Conservation (phyloP, 1,140 invertebrate species). For the Acromyrmex charruanus region DNA sequence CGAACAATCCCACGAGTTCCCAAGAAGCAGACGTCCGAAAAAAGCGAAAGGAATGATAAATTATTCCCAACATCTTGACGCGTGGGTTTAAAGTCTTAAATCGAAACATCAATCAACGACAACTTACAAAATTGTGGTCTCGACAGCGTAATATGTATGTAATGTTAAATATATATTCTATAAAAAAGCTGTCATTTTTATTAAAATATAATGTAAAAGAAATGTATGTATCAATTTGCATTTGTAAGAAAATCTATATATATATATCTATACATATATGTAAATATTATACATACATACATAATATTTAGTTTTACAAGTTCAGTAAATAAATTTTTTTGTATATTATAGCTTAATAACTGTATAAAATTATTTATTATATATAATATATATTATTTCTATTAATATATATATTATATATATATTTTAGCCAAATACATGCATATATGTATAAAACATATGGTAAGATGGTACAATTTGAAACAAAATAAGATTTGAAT, state of each 20-base stretch:
- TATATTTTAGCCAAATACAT: no score
- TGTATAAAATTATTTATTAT: no score
- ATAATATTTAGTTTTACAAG: background rate
- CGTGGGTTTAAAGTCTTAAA: constrained; percentile 1
- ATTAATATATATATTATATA: no score
- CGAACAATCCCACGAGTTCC: constrained; percentile 29
- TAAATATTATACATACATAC: background rate
- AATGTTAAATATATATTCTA: background rate
- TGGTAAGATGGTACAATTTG: no score
- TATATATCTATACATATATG: no score
- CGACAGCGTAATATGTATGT: background rate
- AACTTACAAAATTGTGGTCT: background rate
- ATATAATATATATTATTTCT: no score
- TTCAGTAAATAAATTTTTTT: no score
- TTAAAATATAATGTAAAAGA: background rate
- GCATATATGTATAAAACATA: no score
- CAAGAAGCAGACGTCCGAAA: background rate
- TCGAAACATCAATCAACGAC: constrained; percentile 9
- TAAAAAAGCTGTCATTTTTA: background rate
- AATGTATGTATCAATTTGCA: background rate
- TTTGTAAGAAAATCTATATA: background rate
- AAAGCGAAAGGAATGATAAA: constrained; percentile 16
- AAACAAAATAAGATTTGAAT: no score
- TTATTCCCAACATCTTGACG: background rate
- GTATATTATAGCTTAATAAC: no score